A percentile compares a stretch with the other conserved stretches of the same genome.
These are phyloP conservation scores for Eupsittula cactorum DNA, from an alignment of 2,113 vertebrate genomes.

Conservation along the genomic window DNA sequence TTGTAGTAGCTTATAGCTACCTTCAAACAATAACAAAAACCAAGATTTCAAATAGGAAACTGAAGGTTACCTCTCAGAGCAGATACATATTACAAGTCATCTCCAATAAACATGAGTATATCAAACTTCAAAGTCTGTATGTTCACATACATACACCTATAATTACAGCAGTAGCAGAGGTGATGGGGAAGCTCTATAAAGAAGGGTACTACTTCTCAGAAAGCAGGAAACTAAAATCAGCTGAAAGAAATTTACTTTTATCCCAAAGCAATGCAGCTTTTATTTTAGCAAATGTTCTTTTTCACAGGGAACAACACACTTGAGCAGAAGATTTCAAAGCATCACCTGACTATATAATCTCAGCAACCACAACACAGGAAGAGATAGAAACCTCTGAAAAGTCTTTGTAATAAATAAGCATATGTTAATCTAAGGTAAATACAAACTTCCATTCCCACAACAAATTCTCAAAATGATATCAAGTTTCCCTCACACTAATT, in stretches of 20 bases:
- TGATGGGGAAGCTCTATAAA: background rate
- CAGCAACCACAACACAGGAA: background rate
- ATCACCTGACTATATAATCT: background rate
- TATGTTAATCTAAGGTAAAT: background rate
- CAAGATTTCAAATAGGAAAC: background rate
- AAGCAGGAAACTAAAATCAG: background rate
- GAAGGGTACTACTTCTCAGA: background rate
- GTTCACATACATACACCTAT: background rate
- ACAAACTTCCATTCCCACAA: background rate
- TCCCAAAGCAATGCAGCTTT: background rate
- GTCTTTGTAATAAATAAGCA: background rate
- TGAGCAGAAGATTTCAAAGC: background rate
- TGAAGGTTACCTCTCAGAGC: background rate
- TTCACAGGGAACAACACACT: background rate
- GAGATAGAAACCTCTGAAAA: background rate
- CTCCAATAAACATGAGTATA: background rate
- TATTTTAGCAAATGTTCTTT: background rate
- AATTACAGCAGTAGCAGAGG: background rate
- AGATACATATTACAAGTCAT: background rate
- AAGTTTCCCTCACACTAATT: background rate
- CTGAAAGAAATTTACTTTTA: background rate
- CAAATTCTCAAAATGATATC: background rate
- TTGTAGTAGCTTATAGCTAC: background rate
- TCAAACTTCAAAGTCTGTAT: background rate
- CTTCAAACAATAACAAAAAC: background rate